These are phyloP conservation scores for Trisateles emortualis DNA, from an alignment of 2,888 invertebrate species.

Conservation along the genomic window DNA sequence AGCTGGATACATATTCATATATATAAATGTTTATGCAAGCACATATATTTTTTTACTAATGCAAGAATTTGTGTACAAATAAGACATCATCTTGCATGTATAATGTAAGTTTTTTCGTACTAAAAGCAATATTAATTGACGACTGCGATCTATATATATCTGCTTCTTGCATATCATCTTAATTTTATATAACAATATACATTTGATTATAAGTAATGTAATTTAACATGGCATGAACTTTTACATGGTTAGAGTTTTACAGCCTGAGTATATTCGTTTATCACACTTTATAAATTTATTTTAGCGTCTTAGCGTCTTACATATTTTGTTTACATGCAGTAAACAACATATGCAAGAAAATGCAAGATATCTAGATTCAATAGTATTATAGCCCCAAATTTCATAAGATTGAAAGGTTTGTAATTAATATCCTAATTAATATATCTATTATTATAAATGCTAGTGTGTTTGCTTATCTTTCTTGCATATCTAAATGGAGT, in stretches of 20 bases:
- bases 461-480: too few relatives aligned
- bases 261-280: conserved; percentile 22
- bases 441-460: too few relatives aligned
- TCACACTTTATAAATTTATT: too few relatives aligned
- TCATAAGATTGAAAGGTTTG: too few relatives aligned
- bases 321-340: background rate
- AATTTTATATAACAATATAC: conserved; percentile 8
- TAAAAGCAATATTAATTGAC: conserved; percentile 16
- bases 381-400: too few relatives aligned
- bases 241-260: conserved; percentile 11
- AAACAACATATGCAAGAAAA: too few relatives aligned
- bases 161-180: conserved; percentile 5
- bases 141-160: conserved; percentile 4
- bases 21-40: too few relatives aligned
- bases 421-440: too few relatives aligned
- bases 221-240: conserved; percentile 23
- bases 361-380: too few relatives aligned
- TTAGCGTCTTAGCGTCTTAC: too few relatives aligned
- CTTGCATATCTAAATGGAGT: too few relatives aligned
- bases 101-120: background rate
- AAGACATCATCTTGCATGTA: background rate
- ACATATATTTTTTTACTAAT: too few relatives aligned
- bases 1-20: background rate
- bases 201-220: conserved; percentile 14
- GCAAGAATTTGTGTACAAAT: background rate